Evolutionary conservation across 2,113 vertebrate genomes (phyloP).

Genomic region (Myrmophylax atrothorax): DNA sequence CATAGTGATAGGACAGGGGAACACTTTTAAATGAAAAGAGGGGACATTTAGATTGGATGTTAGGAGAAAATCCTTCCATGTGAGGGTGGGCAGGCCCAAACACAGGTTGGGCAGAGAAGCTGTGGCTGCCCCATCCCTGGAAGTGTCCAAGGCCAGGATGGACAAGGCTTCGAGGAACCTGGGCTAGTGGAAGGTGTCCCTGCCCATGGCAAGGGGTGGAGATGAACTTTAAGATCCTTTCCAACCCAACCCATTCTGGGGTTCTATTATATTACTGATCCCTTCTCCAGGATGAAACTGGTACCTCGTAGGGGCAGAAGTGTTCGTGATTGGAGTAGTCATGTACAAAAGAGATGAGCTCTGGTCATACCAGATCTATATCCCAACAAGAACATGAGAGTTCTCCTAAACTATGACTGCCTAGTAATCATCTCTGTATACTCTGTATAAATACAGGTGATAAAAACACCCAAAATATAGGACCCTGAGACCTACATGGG

Average conservation of each 20-base stretch:
- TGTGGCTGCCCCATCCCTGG: not conserved
- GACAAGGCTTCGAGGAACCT: rapidly evolving
- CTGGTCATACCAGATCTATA: not conserved
- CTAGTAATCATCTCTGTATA: rapidly evolving
- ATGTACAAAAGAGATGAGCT: rapidly evolving
- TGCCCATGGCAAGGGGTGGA: rapidly evolving
- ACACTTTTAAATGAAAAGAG: not conserved
- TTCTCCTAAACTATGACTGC: not conserved
- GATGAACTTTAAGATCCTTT: rapidly evolving
- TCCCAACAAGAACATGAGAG: too few relatives aligned
- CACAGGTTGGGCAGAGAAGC: not conserved
- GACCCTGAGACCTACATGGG: rapidly evolving
- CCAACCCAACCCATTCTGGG: not conserved
- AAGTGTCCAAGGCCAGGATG: rapidly evolving
- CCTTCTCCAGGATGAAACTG: not conserved
- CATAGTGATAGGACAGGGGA: not conserved
- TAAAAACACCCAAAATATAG: not conserved
- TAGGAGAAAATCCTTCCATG: not conserved
- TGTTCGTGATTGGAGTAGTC: not conserved
- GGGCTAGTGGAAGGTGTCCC: rapidly evolving
- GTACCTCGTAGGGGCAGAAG: not conserved
- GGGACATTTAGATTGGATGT: not conserved
- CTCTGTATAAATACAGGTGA: rapidly evolving
- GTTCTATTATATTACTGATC: too few relatives aligned
- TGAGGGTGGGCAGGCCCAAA: rapidly evolving